Evolutionary conservation across 1,140 invertebrate genomes (phyloP), one percentile per base, ranked within the genome.

Genomic region (Cheumatopsyche charites): DNA sequence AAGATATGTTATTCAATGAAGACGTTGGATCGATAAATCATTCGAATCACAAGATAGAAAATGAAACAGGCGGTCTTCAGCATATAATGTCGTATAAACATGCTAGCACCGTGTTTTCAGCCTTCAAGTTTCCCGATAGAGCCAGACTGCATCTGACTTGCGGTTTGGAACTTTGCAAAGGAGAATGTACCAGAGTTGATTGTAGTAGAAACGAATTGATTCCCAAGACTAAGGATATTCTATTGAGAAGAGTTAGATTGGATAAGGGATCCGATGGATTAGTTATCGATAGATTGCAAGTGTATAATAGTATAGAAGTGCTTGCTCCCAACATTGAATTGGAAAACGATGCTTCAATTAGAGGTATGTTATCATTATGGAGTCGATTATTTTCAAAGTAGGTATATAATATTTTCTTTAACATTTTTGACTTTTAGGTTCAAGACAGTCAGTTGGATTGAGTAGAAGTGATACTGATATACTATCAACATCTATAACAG

Each of bases 241-340:
- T 85, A 49, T 73, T 83, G 15, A 79, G 83, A 36, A 84, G 82
- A 62, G 82, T 82, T 15, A 77, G 82, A 15, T 71, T 86, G 29
- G 82, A 83, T 65, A 83, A 85, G 73, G 82, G 83, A 43, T 81
- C 85, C 19, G 84, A 86, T 73, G 88, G 87, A 13, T 81, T 87
- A 15, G 81, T 90, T 7, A 80, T 92, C 68, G 89, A 91, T 77
- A 83, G 86, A 75, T 82, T 92, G 25, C 89, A 91, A 79, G 88
- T 93, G 2, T 92, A 91, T 77, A 93, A 93, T 76, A 91, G 90
- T 70, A 87, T 92, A 45, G 90, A 91, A 80, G 90, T 93, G n/a
- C 80, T 89, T 69, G 90, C 90, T 0, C 90, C 90, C 1, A 90
- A 89, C 75, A 90, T 92, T 72, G 90, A 91, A 77, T 78, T 89